Evolutionary conservation across 2,888 invertebrate genomes (phyloP).

Genomic region (Calameuta pallipes): DNA sequence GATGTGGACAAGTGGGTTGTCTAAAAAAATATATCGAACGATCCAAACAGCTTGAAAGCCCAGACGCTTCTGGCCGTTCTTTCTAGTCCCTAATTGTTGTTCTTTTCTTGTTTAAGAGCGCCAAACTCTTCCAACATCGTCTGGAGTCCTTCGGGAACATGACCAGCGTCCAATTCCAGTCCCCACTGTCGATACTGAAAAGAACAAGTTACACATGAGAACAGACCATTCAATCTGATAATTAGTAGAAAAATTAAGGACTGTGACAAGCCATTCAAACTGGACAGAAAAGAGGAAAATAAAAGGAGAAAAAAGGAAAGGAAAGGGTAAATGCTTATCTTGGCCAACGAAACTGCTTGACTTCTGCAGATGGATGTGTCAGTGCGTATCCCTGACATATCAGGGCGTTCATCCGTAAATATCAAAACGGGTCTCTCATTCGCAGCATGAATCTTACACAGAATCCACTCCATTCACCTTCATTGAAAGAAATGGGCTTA

Average conservation of each 20-base stretch:
- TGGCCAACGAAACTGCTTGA: not conserved
- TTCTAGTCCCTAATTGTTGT: conserved; percentile 31
- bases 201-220: conserved; percentile 33
- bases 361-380: not conserved
- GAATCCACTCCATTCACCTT: not conserved
- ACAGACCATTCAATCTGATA: not conserved
- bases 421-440: not conserved
- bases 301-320: conserved; percentile 11
- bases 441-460: not conserved
- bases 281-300: not conserved
- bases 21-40: not conserved
- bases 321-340: conserved; percentile 18
- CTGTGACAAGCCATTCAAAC: not conserved
- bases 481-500: not conserved
- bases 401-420: not conserved
- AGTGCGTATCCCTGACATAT: not conserved
- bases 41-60: not conserved
- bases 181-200: conserved; percentile 85
- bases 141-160: conserved; percentile 83
- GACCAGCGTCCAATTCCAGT: conserved; percentile 83
- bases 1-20: not conserved
- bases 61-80: not conserved
- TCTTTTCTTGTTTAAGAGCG: conserved; percentile 75
- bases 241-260: not conserved
- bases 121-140: conserved; percentile 81